Percentiles rank a stretch among this genome's conserved stretches.
These are phyloP conservation scores for Achlya flavicornis DNA, from an alignment of 2,888 invertebrate species.

Conservation along the genomic window DNA sequence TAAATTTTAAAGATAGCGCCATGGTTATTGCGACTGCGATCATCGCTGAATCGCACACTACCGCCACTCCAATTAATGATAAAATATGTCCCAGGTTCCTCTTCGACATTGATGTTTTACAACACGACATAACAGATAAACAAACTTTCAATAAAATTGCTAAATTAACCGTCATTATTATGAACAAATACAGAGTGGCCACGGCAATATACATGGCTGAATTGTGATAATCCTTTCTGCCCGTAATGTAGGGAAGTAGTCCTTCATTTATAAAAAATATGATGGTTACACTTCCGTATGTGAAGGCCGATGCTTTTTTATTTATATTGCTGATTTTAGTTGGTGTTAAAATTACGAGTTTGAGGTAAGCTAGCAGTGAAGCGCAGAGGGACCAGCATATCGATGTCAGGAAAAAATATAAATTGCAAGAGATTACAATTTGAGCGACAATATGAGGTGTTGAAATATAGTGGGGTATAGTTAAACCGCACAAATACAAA, in stretches of 20 bases:
- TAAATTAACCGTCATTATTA: background rate
- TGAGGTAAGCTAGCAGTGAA: background rate
- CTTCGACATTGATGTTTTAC: background rate
- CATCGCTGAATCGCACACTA: background rate
- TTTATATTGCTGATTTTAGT: background rate
- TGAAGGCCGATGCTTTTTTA: background rate
- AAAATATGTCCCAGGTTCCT: background rate
- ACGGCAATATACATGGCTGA: too few species aligned
- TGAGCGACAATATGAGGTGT: background rate
- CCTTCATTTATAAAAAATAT: background rate
- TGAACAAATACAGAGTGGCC: background rate
- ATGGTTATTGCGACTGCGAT: background rate
- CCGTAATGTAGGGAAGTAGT: background rate
- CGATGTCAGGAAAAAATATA: background rate
- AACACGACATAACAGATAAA: background rate
- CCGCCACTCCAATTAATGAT: background rate
- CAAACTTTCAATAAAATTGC: background rate
- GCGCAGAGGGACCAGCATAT: background rate
- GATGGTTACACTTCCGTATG: background rate
- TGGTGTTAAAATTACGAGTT: background rate
- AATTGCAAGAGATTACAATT: background rate
- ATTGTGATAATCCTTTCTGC: too few species aligned
- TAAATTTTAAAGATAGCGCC: too few species aligned
- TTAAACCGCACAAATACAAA: background rate
- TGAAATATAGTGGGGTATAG: background rate